phyloP scores from a whole-genome alignment of 2,797 vertebrate species.

The Myotis planiceps region DNA sequence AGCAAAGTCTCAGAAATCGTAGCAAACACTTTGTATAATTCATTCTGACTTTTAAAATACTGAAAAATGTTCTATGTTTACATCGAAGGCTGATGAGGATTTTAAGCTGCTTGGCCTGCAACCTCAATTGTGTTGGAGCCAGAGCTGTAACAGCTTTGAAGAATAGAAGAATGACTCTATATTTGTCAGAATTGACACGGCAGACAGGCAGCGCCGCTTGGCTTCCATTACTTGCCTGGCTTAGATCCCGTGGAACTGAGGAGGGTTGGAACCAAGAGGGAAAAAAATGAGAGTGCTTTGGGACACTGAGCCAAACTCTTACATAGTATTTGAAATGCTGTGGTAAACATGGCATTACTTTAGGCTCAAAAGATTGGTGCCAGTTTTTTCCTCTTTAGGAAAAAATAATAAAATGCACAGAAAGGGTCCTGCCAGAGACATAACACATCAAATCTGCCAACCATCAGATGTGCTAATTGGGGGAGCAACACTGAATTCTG shows the following conservation, averaged over 20 bases:
- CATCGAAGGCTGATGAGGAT: conserved; percentile 63
- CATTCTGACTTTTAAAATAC: conserved; percentile 67
- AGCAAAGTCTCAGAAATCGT: conserved; percentile 31
- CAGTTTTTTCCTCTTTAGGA: background rate
- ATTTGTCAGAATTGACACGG: conserved; percentile 55
- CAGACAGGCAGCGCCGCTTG: conserved; percentile 74
- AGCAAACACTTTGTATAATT: conserved; percentile 38
- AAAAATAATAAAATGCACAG: conserved; percentile 55
- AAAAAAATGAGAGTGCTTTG: conserved; percentile 43
- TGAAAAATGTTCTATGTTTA: conserved; percentile 68
- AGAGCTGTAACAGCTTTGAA: conserved; percentile 73
- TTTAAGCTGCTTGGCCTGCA: conserved; percentile 72
- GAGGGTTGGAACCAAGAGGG: conserved; percentile 63
- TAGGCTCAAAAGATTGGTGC: conserved; percentile 16
- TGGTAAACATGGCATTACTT: conserved; percentile 65
- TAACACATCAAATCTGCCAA: background rate
- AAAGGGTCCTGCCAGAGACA: background rate
- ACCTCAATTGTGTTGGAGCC: conserved; percentile 62
- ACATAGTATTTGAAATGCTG: conserved; percentile 80
- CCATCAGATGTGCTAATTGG: background rate
- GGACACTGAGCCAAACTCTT: conserved; percentile 80
- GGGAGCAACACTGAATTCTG: background rate
- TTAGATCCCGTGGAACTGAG: conserved; percentile 61
- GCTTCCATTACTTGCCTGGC: conserved; percentile 78
- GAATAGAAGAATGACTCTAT: conserved; percentile 76